Base-by-base conservation (phyloP, 2,888 invertebrate genomes). In the Stegana nigrithorax region DNA sequence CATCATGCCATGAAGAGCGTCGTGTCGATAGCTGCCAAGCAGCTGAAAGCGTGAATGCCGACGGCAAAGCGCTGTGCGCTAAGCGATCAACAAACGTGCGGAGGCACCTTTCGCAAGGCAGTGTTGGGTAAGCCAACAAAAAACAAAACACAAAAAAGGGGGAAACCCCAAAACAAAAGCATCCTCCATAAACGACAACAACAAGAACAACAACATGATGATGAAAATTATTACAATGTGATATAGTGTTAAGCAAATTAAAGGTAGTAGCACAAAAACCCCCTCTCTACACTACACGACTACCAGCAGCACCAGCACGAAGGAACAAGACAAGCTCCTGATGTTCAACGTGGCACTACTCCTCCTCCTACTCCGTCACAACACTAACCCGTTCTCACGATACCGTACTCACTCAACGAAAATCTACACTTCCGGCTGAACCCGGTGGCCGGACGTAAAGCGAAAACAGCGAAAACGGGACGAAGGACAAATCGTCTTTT, bases 171-270 rank as follows among this genome's bases (percentile, higher is more conserved):
- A 60, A 69, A 65, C 19, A 58, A 6, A 50, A 42, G n/a, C n/a
- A n/a, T n/a, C n/a, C n/a, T n/a, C 36, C 50, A 39, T 14, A 14
- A 39, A 56, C 17, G 29, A 14, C 23, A 50, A 56, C 21, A 63
- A 53, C 17, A 57, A 58, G 7, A 62, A 39, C 44, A 62, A 58
- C 5, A 39, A 23, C 39, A n/a, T n/a, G n/a, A n/a, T n/a, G 17
- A 57, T 14, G 23, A 27, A 47, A 17, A 60, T 42, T 42, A n/a
- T n/a, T 69, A 73, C 62, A 78, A 81, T 82, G 82, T 82, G 82
- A 82, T 82, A 82, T 82, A 82, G 83, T 73, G 73, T 73, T 81
- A 81, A 75, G 74, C 80, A 77, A 71, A 72, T 70, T 60, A 68
- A 62, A 47, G 23, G 50, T 44, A 32, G 67, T 66, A 67, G 67